phyloP scores from a whole-genome alignment of 2,113 vertebrate species.

The Hippotragus niger region DNA sequence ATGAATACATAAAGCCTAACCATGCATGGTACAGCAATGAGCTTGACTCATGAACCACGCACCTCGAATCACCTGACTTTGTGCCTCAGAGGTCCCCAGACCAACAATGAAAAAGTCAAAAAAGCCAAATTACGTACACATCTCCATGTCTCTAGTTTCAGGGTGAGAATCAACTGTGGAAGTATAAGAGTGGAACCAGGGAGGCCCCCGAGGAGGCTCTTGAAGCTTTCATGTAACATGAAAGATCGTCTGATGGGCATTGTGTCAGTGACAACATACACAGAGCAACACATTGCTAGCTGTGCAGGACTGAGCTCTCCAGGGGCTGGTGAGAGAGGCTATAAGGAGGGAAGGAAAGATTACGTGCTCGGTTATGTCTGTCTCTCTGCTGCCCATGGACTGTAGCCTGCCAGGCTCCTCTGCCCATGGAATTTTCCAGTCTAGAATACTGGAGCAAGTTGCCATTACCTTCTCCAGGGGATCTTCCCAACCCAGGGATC shows the following conservation, averaged over 20 bases:
- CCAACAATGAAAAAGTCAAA: neutral
- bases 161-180: neutral
- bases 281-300: fast-evolving
- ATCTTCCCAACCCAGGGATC: neutral
- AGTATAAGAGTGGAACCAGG: neutral
- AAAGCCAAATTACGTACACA: no score
- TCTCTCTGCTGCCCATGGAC: neutral
- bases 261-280: neutral
- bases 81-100: neutral
- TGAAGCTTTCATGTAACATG: neutral
- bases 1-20: neutral
- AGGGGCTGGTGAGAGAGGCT: neutral
- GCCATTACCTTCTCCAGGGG: neutral
- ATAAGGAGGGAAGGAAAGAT: neutral
- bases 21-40: neutral
- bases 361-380: fast-evolving
- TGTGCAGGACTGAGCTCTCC: neutral
- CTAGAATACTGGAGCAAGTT: neutral
- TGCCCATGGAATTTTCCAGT: neutral
- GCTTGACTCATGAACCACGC: neutral
- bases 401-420: neutral
- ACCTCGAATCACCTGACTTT: neutral
- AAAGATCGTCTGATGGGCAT: neutral
- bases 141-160: neutral
- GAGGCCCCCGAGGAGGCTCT: neutral